Percentiles rank a stretch among this genome's conserved stretches.
Conservation (phyloP, 1,140 invertebrate species). For the Hirudo medicinalis region DNA sequence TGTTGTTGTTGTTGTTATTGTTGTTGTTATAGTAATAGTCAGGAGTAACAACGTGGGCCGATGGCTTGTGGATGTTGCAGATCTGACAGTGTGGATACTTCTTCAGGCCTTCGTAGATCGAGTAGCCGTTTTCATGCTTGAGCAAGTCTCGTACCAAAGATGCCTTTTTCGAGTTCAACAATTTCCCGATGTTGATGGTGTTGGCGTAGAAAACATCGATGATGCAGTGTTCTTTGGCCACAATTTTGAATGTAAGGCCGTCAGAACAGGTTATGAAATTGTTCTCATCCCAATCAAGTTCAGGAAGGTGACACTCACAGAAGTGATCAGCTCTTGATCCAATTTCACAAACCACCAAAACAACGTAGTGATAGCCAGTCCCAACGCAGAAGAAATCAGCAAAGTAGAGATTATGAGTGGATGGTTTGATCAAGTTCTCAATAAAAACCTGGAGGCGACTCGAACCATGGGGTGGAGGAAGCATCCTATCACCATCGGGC, state of each 20-base stretch:
- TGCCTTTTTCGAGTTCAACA: background rate
- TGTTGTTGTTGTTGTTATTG: no score
- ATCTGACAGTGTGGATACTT: background rate
- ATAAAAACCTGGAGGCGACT: background rate
- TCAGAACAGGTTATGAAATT: conserved; percentile 5
- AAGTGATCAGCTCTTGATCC: conserved; percentile 13
- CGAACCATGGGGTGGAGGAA: background rate
- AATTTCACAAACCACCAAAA: conserved; percentile 8
- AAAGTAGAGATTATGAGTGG: conserved; percentile 15
- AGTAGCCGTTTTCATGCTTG: background rate
- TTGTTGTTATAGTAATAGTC: no score
- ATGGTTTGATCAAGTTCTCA: background rate
- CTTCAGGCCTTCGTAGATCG: background rate
- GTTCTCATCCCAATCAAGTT: conserved; percentile 13
- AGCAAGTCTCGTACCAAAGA: background rate
- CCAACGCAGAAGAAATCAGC: conserved; percentile 18
- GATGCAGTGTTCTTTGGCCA: background rate
- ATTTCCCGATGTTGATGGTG: background rate
- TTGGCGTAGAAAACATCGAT: conserved; percentile 3
- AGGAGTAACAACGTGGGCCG: background rate
- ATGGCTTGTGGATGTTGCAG: background rate
- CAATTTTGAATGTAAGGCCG: background rate
- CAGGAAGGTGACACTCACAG: conserved; percentile 9
- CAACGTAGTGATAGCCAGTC: conserved; percentile 13
- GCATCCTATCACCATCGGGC: background rate